Evolutionary conservation across 2,797 vertebrate genomes (phyloP).

Genomic region (Chloroceryle amazona): DNA sequence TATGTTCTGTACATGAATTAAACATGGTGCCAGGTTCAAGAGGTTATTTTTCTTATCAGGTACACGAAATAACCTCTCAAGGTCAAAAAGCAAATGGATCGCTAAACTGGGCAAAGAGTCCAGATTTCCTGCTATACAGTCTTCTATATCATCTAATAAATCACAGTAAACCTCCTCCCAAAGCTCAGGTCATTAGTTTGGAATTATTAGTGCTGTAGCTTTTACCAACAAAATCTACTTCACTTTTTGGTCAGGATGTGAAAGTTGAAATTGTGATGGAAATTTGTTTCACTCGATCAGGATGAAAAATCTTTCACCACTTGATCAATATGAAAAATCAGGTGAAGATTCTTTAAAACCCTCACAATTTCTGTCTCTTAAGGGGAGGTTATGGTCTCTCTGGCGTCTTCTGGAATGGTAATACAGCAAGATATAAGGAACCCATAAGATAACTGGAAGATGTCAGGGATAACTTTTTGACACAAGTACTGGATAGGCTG

Average conservation of each 20-base stretch:
- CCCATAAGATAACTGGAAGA: not conserved
- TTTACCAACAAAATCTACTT: not conserved
- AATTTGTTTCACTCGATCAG: not conserved
- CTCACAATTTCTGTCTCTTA: not conserved
- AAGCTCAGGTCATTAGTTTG: not conserved
- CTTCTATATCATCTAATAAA: not conserved
- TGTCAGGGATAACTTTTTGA: not conserved
- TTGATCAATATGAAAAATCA: not conserved
- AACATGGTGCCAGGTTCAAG: not conserved
- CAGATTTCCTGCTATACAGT: not conserved
- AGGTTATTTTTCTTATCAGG: not conserved
- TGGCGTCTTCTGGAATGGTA: not conserved
- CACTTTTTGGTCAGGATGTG: not conserved
- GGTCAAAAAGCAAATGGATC: conserved; percentile 1
- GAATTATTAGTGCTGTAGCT: not conserved
- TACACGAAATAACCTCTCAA: not conserved
- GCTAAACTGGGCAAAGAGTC: not conserved
- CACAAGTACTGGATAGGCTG: not conserved
- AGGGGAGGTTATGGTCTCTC: not conserved
- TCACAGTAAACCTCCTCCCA: not conserved
- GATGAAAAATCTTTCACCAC: too few species aligned
- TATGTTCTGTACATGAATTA: not conserved
- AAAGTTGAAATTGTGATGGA: not conserved
- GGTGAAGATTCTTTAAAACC: not conserved
- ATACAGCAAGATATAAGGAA: not conserved